These are phyloP conservation scores for Tipula lateralis DNA, from an alignment of 2,888 invertebrate genomes.

Conservation along the genomic window DNA sequence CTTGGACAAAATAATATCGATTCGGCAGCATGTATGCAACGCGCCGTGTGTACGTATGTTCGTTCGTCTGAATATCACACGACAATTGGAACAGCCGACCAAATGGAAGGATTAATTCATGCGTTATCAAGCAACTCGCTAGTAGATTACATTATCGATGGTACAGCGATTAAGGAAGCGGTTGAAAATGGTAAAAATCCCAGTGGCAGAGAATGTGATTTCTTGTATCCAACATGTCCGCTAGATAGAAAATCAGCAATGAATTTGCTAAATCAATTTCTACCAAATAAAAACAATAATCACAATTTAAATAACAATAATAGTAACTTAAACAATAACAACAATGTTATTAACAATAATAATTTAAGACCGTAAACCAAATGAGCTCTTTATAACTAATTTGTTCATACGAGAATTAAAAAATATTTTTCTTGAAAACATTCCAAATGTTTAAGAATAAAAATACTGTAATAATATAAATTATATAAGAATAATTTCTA, in stretches of 20 bases:
- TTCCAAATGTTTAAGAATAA: background rate
- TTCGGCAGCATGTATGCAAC: constrained; percentile 65
- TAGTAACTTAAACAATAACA: background rate
- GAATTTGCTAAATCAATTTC: constrained; percentile 62
- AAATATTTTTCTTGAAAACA: background rate
- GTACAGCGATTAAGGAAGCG: constrained; percentile 66
- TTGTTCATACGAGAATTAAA: background rate
- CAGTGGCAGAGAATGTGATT: constrained; percentile 53
- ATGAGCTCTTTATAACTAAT: background rate
- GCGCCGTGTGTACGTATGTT: constrained; percentile 66
- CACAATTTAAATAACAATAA: background rate
- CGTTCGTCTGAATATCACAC: constrained; percentile 64
- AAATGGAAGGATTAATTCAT: constrained; percentile 59
- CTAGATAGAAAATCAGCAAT: constrained; percentile 62
- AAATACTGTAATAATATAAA: background rate
- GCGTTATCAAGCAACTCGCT: constrained; percentile 63
- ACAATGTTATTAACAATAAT: background rate
- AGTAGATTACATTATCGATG: constrained; percentile 64
- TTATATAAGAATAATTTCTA: background rate
- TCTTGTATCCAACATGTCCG: constrained; percentile 62
- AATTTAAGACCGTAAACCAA: background rate
- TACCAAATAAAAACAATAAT: constrained; percentile 48
- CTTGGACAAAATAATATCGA: constrained; percentile 66
- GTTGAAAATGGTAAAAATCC: constrained; percentile 57
- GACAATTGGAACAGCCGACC: constrained; percentile 57